A percentile compares a stretch with the other conserved stretches of the same genome.
Evolutionary conservation across 2,888 invertebrate species (phyloP).

Genomic region (Agrochola lychnidis): DNA sequence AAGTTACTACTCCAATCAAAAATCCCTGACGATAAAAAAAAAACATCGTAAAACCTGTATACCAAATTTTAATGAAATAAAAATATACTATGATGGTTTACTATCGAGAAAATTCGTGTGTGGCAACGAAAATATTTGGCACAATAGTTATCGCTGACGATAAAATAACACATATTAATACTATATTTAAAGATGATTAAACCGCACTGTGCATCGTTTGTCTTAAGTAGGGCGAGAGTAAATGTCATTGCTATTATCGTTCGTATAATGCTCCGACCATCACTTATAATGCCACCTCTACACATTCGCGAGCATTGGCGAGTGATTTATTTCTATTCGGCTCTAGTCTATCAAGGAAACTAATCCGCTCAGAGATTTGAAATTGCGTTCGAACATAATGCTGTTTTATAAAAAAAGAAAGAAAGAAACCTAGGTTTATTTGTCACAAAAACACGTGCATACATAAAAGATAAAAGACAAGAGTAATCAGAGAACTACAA

Average conservation of each 20-base stretch:
- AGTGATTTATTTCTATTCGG: slow-evolving; percentile 14
- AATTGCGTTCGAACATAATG: slow-evolving; percentile 2
- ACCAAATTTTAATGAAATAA: too few relatives aligned
- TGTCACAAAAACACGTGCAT: too few relatives aligned
- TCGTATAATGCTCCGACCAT: slow-evolving; percentile 58
- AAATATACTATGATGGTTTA: neutral
- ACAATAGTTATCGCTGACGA: slow-evolving; percentile 30
- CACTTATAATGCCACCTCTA: slow-evolving; percentile 45
- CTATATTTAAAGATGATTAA: slow-evolving; percentile 65
- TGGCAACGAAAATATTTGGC: slow-evolving; percentile 27
- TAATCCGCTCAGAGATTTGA: neutral
- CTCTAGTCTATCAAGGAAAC: neutral
- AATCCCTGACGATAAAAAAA: too few relatives aligned
- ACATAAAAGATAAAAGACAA: too few relatives aligned
- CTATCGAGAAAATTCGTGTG: slow-evolving; percentile 21
- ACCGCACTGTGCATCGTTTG: slow-evolving; percentile 49
- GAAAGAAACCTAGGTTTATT: too few relatives aligned
- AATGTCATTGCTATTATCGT: slow-evolving; percentile 70
- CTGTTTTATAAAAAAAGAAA: too few relatives aligned
- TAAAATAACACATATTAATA: slow-evolving; percentile 54
- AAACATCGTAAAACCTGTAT: too few relatives aligned
- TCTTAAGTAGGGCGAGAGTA: slow-evolving; percentile 64
- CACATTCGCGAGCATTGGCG: slow-evolving; percentile 7
- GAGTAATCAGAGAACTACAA: too few relatives aligned
- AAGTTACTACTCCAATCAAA: too few relatives aligned